Base-by-base conservation (phyloP, 2,113 vertebrate genomes). In the Catagonus wagneri region DNA sequence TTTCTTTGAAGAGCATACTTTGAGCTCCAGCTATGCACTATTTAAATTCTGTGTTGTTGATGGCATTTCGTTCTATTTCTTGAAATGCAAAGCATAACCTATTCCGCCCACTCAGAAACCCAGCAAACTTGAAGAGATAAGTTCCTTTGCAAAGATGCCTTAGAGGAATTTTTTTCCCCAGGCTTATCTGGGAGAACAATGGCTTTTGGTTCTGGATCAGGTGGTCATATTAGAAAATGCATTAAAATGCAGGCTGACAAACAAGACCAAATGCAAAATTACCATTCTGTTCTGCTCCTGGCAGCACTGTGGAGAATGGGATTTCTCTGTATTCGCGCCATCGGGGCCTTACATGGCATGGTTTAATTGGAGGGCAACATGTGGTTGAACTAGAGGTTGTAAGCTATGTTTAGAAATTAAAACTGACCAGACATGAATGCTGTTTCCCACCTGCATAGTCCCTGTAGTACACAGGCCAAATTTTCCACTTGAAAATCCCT, bases 291-390 rank as follows among this genome's bases (percentile, higher is more conserved):
- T 96, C 97, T 80, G 95, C 19, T 75, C 89, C 44, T 71, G 95
- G 44, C 87, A 85, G 95, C 74, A 79, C 89, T 93, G 94, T 95
- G 90, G 97, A 92, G 32, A 98, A 98, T 97, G 89, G 36, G 97
- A 98, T 98, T 98, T 98, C 94, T 93, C 92, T 97, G 39, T 95
- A 89, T 96, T 95, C 39, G 22, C 81, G 83, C 90, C 94, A 34
- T 89, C 27, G 86, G 78, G 91, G 83, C 85, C 58, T 97, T 97
- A 96, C 58, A 78, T 20, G 94, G 81, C 84, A 93, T 36, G 93
- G 83, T 97, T 97, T 98, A 98, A 98, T 97, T 14, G 1, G 89
- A 23, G 97, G 95, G 97, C 97, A 97, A 84, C 87, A 81, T n/a
- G 94, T 96, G 90, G 63, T 23, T 97, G 97, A 95, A 97, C 54